Percentiles rank a stretch among this genome's conserved stretches.
phyloP scores from a whole-genome alignment of 92 coral and sea anemone genomes.

The Umimayanthus chanpuru region DNA sequence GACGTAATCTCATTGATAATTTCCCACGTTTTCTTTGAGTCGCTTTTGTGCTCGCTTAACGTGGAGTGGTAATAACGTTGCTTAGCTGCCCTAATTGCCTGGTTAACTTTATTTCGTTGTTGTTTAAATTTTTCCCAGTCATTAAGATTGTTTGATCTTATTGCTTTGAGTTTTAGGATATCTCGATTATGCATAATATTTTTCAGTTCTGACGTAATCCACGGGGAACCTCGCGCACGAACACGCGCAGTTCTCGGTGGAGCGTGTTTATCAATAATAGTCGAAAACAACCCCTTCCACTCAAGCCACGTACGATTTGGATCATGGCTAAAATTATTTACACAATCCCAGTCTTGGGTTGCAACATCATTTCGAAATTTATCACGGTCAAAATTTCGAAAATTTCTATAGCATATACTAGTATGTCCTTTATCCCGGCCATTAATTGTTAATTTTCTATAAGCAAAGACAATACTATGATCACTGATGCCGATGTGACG shows the following conservation, averaged over 20 bases:
- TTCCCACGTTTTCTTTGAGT: slow-evolving; percentile 24
- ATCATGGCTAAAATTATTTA: slow-evolving; percentile 21
- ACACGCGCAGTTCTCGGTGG: slow-evolving; percentile 52
- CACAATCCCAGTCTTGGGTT: slow-evolving; percentile 30
- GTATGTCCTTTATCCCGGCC: slow-evolving; percentile 35
- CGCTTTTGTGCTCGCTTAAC: slow-evolving; percentile 34
- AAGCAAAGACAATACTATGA: slow-evolving; percentile 51
- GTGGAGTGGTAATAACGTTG: slow-evolving; percentile 38
- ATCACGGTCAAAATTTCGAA: slow-evolving; percentile 39
- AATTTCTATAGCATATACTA: slow-evolving; percentile 36
- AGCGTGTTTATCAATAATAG: slow-evolving; percentile 55
- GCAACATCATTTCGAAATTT: slow-evolving; percentile 34
- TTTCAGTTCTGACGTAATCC: slow-evolving; percentile 50
- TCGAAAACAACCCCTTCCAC: slow-evolving; percentile 55
- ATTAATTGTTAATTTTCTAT: slow-evolving; percentile 38
- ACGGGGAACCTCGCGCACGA: slow-evolving; percentile 36
- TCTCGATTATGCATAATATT: slow-evolving; percentile 48
- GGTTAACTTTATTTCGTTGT: slow-evolving; percentile 43
- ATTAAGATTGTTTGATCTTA: slow-evolving; percentile 44
- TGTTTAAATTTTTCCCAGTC: slow-evolving; percentile 41
- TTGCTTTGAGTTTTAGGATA: slow-evolving; percentile 40
- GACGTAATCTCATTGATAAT: slow-evolving; percentile 18
- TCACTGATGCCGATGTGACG: slow-evolving; percentile 37
- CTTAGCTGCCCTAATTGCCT: slow-evolving; percentile 26
- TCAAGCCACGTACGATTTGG: slow-evolving; percentile 68